A percentile compares a stretch with the other conserved stretches of the same genome.
phyloP scores from a whole-genome alignment of 2,797 vertebrate species.

The Gallinago solitaria region DNA sequence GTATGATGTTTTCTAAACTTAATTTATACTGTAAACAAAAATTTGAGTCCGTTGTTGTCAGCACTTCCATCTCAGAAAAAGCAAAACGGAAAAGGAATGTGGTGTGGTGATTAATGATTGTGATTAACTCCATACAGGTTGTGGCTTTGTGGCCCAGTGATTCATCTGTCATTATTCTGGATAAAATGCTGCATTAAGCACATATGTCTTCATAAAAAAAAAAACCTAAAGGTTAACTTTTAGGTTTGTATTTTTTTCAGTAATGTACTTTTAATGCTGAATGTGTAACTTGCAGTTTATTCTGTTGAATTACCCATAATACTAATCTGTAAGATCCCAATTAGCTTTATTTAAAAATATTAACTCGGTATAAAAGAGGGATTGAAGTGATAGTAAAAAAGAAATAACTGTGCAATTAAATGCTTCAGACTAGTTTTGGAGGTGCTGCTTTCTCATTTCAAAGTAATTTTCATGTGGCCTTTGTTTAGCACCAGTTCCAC shows the following conservation, averaged over 20 bases:
- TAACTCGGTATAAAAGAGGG: background rate
- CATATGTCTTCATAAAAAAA: background rate
- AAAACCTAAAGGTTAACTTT: constrained; percentile 8
- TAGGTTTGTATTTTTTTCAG: constrained; percentile 33
- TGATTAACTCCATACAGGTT: constrained; percentile 87
- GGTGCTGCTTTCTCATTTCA: background rate
- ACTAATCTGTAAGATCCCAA: background rate
- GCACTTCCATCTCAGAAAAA: background rate
- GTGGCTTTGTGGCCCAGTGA: constrained; percentile 83
- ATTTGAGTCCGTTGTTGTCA: constrained; percentile 52
- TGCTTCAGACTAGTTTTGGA: background rate
- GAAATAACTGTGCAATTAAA: background rate
- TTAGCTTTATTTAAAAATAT: background rate
- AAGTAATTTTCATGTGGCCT: background rate
- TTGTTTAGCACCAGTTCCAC: background rate
- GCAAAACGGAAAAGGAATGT: constrained; percentile 5
- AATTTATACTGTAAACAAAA: constrained; percentile 64
- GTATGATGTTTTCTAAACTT: background rate
- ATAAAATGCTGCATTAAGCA: constrained; percentile 71
- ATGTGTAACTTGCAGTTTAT: background rate
- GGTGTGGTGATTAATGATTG: constrained; percentile 84
- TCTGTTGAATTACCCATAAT: background rate
- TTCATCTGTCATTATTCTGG: constrained; percentile 84
- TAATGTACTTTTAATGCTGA: constrained; percentile 6
- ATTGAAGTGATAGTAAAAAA: background rate